Evolutionary conservation across 1,140 invertebrate genomes (phyloP).

Genomic region (Orius insidiosus): DNA sequence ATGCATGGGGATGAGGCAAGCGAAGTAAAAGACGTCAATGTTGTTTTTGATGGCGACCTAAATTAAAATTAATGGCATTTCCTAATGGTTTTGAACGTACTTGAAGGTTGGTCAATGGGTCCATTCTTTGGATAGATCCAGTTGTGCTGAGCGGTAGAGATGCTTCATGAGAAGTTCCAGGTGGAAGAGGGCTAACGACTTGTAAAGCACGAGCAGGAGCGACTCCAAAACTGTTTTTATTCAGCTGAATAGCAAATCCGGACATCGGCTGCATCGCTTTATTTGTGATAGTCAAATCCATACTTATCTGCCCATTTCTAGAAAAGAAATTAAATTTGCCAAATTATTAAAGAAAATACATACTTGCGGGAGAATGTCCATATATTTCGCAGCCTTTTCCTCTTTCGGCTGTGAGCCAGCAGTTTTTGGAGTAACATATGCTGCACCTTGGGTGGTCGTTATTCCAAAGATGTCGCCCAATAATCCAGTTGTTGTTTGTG

Average conservation of each 20-base stretch:
- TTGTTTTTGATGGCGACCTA: conserved; percentile 95
- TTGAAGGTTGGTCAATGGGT: conserved; percentile 90
- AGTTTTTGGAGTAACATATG: conserved; percentile 65
- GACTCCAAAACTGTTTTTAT: conserved; percentile 96
- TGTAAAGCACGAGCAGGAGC: conserved; percentile 64
- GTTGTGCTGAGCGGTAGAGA: conserved; percentile 58
- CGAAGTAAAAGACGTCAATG: conserved; percentile 97
- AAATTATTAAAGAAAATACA: too few species aligned
- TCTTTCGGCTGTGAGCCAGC: conserved; percentile 86
- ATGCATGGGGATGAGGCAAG: conserved; percentile 82
- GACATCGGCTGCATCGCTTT: conserved; percentile 96
- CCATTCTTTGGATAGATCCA: conserved; percentile 93
- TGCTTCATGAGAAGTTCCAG: conserved; percentile 66
- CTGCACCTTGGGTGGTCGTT: conserved; percentile 35
- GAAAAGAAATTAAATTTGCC: conserved; percentile 81
- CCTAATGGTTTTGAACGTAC: too few species aligned
- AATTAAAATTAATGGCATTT: conserved; percentile 3
- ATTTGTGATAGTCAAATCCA: conserved; percentile 96
- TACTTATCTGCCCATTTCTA: conserved; percentile 68
- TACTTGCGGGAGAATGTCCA: too few species aligned
- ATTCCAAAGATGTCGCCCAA: conserved; percentile 86
- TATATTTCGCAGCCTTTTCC: conserved; percentile 95
- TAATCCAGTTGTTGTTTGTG: conserved; percentile 44
- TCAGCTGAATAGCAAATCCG: conserved; percentile 93
- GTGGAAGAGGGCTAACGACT: conserved; percentile 60